A percentile compares a stretch with the other conserved stretches of the same genome.
These are phyloP conservation scores for Motacilla alba DNA, from an alignment of 2,113 vertebrate genomes.

Conservation along the genomic window DNA sequence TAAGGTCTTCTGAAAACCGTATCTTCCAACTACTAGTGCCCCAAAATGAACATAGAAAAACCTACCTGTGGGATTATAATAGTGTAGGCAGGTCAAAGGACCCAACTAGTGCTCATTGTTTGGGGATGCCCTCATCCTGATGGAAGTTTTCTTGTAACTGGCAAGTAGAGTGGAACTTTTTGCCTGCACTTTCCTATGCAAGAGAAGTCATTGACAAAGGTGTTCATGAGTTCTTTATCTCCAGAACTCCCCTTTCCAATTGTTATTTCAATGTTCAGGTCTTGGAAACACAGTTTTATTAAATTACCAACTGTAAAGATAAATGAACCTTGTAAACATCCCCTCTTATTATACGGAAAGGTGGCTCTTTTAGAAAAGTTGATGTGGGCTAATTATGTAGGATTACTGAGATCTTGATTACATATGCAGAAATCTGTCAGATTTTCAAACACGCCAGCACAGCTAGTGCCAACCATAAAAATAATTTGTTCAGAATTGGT, in stretches of 20 bases:
- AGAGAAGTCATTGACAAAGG: conserved; percentile 28
- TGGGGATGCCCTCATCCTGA: background rate
- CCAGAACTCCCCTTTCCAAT: conserved; percentile 33
- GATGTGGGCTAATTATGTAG: conserved; percentile 65
- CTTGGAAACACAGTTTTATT: conserved; percentile 55
- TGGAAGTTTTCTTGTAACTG: background rate
- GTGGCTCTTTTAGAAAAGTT: conserved; percentile 65
- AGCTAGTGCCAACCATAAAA: conserved; percentile 35
- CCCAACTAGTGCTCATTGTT: background rate
- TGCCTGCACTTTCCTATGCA: conserved; percentile 1
- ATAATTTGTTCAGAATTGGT: conserved; percentile 56
- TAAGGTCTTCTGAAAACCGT: background rate
- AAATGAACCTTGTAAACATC: conserved; percentile 65
- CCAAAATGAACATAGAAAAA: background rate
- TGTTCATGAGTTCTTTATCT: conserved; percentile 33
- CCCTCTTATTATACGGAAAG: conserved; percentile 54
- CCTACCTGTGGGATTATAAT: background rate
- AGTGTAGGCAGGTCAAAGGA: conserved; percentile 29
- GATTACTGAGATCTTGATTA: conserved; percentile 64
- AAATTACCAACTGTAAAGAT: conserved; percentile 60
- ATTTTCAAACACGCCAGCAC: conserved; percentile 14
- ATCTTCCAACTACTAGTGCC: background rate
- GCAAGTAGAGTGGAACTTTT: background rate
- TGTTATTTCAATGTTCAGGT: conserved; percentile 43
- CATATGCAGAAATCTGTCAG: conserved; percentile 52